Percentiles rank a stretch among this genome's conserved stretches.
Conservation (phyloP, 2,113 vertebrate genomes). For the Calyptommatus sinebrachiatus region DNA sequence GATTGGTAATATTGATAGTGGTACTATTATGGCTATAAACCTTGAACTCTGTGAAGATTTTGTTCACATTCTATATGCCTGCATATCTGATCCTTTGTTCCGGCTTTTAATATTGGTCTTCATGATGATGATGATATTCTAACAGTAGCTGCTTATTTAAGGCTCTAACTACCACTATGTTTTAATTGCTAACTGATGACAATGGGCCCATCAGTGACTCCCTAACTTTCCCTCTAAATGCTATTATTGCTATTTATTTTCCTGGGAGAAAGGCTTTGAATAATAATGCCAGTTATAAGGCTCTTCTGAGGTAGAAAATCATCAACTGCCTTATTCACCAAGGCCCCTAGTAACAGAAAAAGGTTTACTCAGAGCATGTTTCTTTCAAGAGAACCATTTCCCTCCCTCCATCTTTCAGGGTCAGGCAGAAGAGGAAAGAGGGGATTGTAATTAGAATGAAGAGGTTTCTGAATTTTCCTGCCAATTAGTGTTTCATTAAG, state of each 20-base stretch:
- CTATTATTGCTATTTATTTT: constrained; percentile 44
- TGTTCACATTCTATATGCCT: neutral
- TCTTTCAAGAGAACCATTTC: constrained; percentile 26
- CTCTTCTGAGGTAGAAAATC: constrained; percentile 25
- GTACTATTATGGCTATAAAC: no score
- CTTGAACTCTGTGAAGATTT: neutral
- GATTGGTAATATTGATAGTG: no score
- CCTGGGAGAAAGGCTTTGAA: constrained; percentile 19
- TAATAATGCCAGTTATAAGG: constrained; percentile 35
- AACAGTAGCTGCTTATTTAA: constrained; percentile 63
- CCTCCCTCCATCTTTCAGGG: constrained; percentile 8
- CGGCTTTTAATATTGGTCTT: constrained; percentile 58
- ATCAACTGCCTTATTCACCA: no score
- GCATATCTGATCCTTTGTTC: constrained; percentile 46
- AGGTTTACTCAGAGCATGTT: constrained; percentile 4
- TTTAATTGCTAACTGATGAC: constrained; percentile 64
- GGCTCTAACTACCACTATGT: constrained; percentile 51
- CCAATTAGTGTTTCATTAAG: constrained; percentile 76
- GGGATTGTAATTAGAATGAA: constrained; percentile 62
- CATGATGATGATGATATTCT: constrained; percentile 51
- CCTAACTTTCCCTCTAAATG: constrained; percentile 14
- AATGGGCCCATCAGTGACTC: constrained; percentile 55
- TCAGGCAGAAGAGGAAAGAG: constrained; percentile 15
- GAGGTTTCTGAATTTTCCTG: constrained; percentile 61
- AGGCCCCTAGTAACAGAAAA: constrained; percentile 19